Base-by-base conservation (phyloP, 2,888 invertebrate species). In the Sthenelais limicola region DNA sequence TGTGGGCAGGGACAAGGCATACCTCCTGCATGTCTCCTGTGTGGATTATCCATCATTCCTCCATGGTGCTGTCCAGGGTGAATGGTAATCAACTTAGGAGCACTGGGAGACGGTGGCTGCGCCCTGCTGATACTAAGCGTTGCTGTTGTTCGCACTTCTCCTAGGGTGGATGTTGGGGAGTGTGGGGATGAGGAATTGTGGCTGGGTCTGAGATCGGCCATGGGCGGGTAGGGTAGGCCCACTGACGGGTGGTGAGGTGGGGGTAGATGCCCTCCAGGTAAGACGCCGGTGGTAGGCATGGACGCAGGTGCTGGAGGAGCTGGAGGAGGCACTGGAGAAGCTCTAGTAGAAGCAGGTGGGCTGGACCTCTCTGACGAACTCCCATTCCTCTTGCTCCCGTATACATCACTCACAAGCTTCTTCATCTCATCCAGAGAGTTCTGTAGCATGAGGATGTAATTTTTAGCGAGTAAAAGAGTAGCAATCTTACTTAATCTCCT, bases 401-500 rank as follows among this genome's bases (percentile, higher is more conserved):
- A 71, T 5, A 71, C 71, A 47, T 71, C 58, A 47, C 71, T 71
- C 18, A 71, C 71, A 58, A 71, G 21, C 58, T 71, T 71, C 71
- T 71, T 71, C 85, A 86, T 85, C 75, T 86, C 86, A 4, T 85
- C 85, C 58, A 86, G 74, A 1, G 85, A 85, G 52, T 79, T 82
- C 76, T 80, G 84, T 62, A 86, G 77, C 85, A 85, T 85, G 15
- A 85, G 77, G 54, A 86, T 86, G 74, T 86, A 86, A 80, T 86
- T 86, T 74, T 82, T 84, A 5, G 86, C 86, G 35, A 86, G 76
- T 21, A 86, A 74, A 35, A 86, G 76, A 0, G 86, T 86, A 15
- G 86, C 85, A 56, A 86, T 86, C 76, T 86, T 86, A 32, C 84
- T 84, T 15, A 86, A 79, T 77, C 85, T 85, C 21, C 86, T 73